Evolutionary conservation across 2,113 vertebrate genomes (phyloP), one percentile per base, ranked within the genome.

Genomic region (Tursiops truncatus): DNA sequence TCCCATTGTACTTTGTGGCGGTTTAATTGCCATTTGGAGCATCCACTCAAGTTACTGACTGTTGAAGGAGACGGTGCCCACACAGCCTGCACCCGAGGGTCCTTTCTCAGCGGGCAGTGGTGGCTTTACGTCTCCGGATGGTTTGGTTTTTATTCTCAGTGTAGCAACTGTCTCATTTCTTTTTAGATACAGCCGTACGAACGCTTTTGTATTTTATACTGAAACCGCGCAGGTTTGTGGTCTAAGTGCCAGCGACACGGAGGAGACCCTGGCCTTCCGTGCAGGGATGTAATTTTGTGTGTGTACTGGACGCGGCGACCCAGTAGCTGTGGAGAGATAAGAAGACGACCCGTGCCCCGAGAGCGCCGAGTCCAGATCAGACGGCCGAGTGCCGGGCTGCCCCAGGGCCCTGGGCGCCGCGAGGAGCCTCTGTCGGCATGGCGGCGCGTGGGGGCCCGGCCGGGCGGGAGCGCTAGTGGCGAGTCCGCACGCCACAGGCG

Each of bases 191-290:
- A 98, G 97, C 97, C 71, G 71, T 97, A 82, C 92, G 97, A 96
- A 91, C 91, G 36, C 89, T 98, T 98, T 97, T 98, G 53, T 98
- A 98, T 98, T 98, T 98, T 98, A 92, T 98, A 98, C 94, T 97
- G 97, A 98, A 98, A 97, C 97, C 97, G n/a, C 97, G 96, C 97
- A 98, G 97, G 97, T 97, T 97, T 98, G 98, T 95, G 86, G 98
- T 97, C 96, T 60, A 74, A 98, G 97, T 98, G 97, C 98, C 97
- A 98, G 97, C 84, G 50, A 88, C 92, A 68, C 11, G 41, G 97
- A 97, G 97, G 79, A 88, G 93, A 96, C 89, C 58, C 98, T 98
- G 98, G 98, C 36, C 44, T 97, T 97, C 65, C 38, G 89, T 77
- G 28, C 56, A 97, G 92, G 28, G 28, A 80, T 96, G 92, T 96